Base-by-base conservation (phyloP, 2,113 vertebrate species). In the Coptodon rendalli region DNA sequence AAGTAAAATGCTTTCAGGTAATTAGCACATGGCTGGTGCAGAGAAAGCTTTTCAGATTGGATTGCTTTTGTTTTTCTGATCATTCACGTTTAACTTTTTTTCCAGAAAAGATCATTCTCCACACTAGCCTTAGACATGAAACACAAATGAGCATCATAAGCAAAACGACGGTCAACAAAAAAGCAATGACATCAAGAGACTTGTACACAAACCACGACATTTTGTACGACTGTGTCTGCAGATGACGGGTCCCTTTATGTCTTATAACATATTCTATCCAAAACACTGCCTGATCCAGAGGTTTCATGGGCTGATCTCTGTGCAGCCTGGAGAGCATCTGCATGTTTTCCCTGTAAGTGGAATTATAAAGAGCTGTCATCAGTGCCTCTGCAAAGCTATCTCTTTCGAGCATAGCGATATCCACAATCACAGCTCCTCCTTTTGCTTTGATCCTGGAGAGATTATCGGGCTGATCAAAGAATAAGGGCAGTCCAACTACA, bases 241-340 rank as follows among this genome's bases (percentile, higher is more conserved):
- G 94, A 91, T 99, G 98, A 1, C 92, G 91, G 0, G 98, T 97
- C 52, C 98, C 98, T 94, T 97, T 97, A 90, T 99, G 96, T 85
- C 96, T 97, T 93, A 98, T 98, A 6, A 98, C 97, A 31, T 97
- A 98, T 91, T 99, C 98, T 43, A 98, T 97, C 98, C 98, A 99
- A 95, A 98, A 96, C 85, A 98, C 95, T 0, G 98, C 97, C 91
- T 95, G 94, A 90, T 98, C 97, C 90, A 99, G 89, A 0, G 98
- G 97, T 85, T 97, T 97, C 34, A 98, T 93, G 22, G 97, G 98
- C 27, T 98, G 97, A 95, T 99, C 98, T 16, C 96, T 97, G 93
- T 98, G 98, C 52, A 99, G 95, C 2, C 93, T 96, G 0, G 98
- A 98, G 43, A 99, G 95, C 7, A 4, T 97, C 94, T 97, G 94